Evolutionary conservation across 1,140 invertebrate genomes (phyloP), one percentile per base, ranked within the genome.

Genomic region (Metaphire vulgaris): DNA sequence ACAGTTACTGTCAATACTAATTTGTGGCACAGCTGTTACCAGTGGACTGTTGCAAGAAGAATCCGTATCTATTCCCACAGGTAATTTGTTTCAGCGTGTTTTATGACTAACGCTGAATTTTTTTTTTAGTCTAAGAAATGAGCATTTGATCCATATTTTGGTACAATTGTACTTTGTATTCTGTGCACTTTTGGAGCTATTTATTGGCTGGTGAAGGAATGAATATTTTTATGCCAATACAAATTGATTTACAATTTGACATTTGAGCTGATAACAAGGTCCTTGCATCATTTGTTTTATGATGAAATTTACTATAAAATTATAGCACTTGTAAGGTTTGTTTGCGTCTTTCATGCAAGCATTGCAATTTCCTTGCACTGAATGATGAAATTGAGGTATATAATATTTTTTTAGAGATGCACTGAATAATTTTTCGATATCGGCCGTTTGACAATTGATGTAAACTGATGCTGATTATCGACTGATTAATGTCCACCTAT

Each of bases 1-100:
- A 1, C 92, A 94, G 86, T 87, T 91, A 68, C 84, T 93, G 68
- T 93, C 92, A 0, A 77, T 92, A 14, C 85, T 93, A 28, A 82
- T 93, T 2, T 92, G 91, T 87, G 89, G 90, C 68, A 92, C 92
- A 82, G 92, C 91, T 75, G 89, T 92, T 64, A 87, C 91, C 75
- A 92, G 91, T 79, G 91, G 92, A 79, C 87, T 91, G 73, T 88
- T 93, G 33, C 91, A 91, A 81, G 86, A 89, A 69, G 90, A 90
- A 73, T 89, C 89, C 79, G 89, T 92, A 68, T 89, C 90, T 76
- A 88, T 91, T 33, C 91, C 91, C 21, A 92, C 92, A 82, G 89
- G 90, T 90, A 83, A 84, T 81, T 81, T 69, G 16, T 21, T 1
- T 28, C n/a, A 28, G 28, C 28, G 2, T 30, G 6, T 56, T 21